These are phyloP conservation scores for Acanthosepion pharaonis DNA, from an alignment of 2,888 invertebrate genomes.

Conservation along the genomic window DNA sequence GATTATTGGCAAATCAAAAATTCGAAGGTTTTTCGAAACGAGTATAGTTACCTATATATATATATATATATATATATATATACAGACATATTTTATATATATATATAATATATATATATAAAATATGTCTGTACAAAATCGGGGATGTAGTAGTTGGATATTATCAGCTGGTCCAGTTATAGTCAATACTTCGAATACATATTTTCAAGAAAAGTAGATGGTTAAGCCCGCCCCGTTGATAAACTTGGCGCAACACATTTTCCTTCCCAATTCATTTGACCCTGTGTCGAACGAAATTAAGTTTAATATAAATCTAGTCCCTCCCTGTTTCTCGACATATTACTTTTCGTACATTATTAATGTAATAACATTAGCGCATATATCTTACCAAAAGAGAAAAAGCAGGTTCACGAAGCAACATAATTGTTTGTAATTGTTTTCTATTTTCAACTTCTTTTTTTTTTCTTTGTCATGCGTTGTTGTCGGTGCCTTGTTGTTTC, in stretches of 20 bases:
- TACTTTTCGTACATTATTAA: not conserved
- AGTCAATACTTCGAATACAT: too few relatives aligned
- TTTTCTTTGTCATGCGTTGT: not conserved
- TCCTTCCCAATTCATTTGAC: not conserved
- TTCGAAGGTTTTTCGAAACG: too few relatives aligned
- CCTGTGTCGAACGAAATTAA: not conserved
- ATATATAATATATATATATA: not conserved
- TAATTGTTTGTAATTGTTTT: not conserved
- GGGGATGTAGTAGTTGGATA: too few relatives aligned
- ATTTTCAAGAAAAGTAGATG: too few relatives aligned
- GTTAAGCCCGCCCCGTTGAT: not conserved
- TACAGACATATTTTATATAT: not conserved
- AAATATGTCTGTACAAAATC: too few relatives aligned
- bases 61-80: not conserved
- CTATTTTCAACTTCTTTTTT: not conserved
- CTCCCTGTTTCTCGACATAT: not conserved
- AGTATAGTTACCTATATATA: too few relatives aligned
- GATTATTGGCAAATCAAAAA: too few relatives aligned
- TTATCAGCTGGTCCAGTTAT: too few relatives aligned
- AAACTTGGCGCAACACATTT: not conserved
- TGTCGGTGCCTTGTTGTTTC: not conserved
- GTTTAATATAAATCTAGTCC: not conserved
- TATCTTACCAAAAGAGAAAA: too few relatives aligned
- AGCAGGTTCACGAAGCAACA: not conserved
- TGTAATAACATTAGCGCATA: not conserved